Conservation (phyloP, 2,888 invertebrate species). For the Leuctra nigra region DNA sequence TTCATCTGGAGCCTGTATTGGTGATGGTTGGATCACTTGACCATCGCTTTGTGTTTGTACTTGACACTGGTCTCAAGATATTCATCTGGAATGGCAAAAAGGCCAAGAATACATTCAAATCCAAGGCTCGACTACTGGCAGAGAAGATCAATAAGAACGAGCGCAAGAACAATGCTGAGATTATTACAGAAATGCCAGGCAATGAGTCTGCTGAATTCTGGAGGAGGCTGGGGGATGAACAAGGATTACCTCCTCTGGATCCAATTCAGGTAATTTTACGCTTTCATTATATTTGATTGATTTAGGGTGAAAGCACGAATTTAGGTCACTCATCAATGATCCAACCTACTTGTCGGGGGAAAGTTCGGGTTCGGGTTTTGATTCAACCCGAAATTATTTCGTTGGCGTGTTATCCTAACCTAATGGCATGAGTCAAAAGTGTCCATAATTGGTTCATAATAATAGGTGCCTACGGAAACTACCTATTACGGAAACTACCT, state of each 20-base stretch:
- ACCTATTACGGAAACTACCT: too few species aligned
- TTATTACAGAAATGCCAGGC: constrained; percentile 74
- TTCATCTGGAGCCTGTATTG: constrained; percentile 84
- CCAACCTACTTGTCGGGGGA: too few species aligned
- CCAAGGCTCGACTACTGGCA: constrained; percentile 79
- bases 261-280: constrained; percentile 41
- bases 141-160: constrained; percentile 99
- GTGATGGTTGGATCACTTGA: constrained; percentile 69
- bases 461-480: too few species aligned
- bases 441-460: too few species aligned
- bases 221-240: constrained; percentile 56
- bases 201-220: constrained; percentile 83
- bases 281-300: too few species aligned
- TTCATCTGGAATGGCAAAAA: constrained; percentile 84
- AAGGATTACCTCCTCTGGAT: constrained; percentile 45
- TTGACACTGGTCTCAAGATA: constrained; percentile 80
- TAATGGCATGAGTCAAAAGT: too few species aligned
- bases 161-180: constrained; percentile 89
- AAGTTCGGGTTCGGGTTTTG: too few species aligned
- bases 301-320: too few species aligned
- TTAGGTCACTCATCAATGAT: too few species aligned
- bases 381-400: too few species aligned
- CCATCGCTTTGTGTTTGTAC: constrained; percentile 82
- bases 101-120: constrained; percentile 82
- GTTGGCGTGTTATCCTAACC: too few species aligned